A percentile compares a stretch with the other conserved stretches of the same genome.
Evolutionary conservation across 2,797 vertebrate species (phyloP).

Genomic region (Streptopelia turtur): DNA sequence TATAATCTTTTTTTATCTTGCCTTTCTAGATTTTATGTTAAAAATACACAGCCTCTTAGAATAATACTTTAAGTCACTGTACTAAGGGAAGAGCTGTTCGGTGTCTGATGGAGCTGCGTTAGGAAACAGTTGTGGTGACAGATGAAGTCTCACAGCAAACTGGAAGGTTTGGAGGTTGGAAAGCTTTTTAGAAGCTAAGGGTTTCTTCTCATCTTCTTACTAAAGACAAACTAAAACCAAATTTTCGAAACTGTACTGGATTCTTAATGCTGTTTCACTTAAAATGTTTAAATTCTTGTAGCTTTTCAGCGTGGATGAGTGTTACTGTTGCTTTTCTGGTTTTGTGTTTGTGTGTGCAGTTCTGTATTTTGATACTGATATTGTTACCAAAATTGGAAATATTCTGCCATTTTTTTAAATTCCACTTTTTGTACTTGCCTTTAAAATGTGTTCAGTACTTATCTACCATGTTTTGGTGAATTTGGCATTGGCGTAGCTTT

Average conservation of each 20-base stretch:
- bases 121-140: not conserved
- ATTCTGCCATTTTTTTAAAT: not conserved
- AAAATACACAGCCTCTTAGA: not conserved
- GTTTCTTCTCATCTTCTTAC: not conserved
- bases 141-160: not conserved
- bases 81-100: not conserved
- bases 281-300: not conserved
- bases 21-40: not conserved
- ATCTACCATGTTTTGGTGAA: not conserved
- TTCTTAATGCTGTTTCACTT: not conserved
- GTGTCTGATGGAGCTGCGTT: not conserved
- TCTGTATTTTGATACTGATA: not conserved
- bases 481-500: not conserved
- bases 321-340: not conserved
- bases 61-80: not conserved
- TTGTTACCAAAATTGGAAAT: not conserved
- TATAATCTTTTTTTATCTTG: not conserved
- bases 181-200: not conserved
- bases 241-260: not conserved
- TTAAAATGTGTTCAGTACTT: not conserved
- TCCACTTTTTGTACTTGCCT: not conserved
- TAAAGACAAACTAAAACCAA: not conserved
- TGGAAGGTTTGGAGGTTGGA: not conserved
- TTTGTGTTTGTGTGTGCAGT: not conserved
- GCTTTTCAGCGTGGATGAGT: not conserved